These are phyloP conservation scores for Molossus molossus DNA, from an alignment of 2,797 vertebrate species.

Conservation along the genomic window DNA sequence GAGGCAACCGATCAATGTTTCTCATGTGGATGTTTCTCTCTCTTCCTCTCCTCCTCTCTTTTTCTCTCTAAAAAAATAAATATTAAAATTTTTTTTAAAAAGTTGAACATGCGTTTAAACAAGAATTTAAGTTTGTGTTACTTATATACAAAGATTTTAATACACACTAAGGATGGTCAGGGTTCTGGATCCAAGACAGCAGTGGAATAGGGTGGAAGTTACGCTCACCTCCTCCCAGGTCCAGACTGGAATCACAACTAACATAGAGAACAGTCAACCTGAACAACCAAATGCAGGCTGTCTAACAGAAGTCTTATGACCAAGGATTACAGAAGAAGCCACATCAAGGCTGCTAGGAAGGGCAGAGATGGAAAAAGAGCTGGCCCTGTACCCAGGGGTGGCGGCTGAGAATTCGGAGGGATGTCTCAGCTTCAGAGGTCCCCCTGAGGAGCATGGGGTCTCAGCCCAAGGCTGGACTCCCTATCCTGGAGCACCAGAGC, in stretches of 20 bases:
- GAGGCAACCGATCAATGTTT: neutral
- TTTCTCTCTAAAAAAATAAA: neutral
- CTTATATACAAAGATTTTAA: neutral
- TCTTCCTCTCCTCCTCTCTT: neutral
- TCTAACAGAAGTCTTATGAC: neutral
- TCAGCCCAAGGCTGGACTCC: neutral
- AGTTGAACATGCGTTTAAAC: neutral
- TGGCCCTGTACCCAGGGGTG: neutral
- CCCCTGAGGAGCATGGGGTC: neutral
- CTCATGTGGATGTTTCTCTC: neutral
- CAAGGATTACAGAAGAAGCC: neutral
- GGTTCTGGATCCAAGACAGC: neutral
- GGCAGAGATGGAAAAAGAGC: neutral
- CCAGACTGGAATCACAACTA: neutral
- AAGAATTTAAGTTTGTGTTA: neutral
- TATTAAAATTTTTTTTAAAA: neutral
- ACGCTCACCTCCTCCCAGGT: neutral
- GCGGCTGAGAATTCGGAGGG: neutral
- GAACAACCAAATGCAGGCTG: neutral
- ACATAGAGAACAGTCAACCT: neutral
- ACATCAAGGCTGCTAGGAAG: neutral
- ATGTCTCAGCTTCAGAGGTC: neutral
- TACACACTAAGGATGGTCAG: neutral
- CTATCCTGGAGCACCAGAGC: neutral
- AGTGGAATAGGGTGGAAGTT: neutral